A percentile compares a stretch with the other conserved stretches of the same genome.
These are phyloP conservation scores for Mirounga angustirostris DNA, from an alignment of 2,113 vertebrate genomes.

Conservation along the genomic window DNA sequence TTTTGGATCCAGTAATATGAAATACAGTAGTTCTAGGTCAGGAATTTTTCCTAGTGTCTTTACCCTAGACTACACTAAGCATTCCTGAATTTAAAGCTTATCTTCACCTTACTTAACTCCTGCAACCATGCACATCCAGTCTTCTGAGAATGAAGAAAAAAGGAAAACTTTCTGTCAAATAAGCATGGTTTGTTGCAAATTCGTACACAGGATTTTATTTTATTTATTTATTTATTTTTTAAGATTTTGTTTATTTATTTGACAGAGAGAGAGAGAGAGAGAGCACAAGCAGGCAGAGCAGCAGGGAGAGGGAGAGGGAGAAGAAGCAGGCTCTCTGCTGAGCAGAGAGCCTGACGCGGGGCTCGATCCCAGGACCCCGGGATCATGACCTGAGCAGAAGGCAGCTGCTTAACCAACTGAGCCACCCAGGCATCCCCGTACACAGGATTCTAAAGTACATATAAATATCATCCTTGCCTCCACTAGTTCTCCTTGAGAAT, in stretches of 20 bases:
- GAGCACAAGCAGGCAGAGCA: too few species aligned
- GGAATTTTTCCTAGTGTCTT: background rate
- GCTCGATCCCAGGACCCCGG: too few species aligned
- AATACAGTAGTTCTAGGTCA: background rate
- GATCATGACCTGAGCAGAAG: too few species aligned
- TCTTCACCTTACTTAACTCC: background rate
- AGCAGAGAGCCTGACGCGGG: too few species aligned
- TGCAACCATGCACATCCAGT: background rate
- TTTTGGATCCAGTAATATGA: background rate
- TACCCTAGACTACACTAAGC: background rate
- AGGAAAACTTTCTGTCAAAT: conserved; percentile 28
- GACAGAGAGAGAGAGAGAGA: too few species aligned
- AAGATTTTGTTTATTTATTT: too few species aligned
- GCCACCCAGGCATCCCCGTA: background rate
- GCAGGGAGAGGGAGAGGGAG: too few species aligned
- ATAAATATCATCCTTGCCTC: background rate
- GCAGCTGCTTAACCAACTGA: too few species aligned
- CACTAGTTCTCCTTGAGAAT: background rate
- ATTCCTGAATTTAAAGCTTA: conserved; percentile 10
- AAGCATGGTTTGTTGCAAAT: conserved; percentile 44
- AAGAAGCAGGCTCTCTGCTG: too few species aligned
- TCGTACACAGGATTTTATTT: background rate
- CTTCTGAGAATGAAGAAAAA: conserved; percentile 26
- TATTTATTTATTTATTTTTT: too few species aligned
- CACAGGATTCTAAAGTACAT: background rate